A percentile compares a stretch with the other conserved stretches of the same genome.
These are phyloP conservation scores for Callipepla californica DNA, from an alignment of 2,113 vertebrate genomes.

Conservation along the genomic window DNA sequence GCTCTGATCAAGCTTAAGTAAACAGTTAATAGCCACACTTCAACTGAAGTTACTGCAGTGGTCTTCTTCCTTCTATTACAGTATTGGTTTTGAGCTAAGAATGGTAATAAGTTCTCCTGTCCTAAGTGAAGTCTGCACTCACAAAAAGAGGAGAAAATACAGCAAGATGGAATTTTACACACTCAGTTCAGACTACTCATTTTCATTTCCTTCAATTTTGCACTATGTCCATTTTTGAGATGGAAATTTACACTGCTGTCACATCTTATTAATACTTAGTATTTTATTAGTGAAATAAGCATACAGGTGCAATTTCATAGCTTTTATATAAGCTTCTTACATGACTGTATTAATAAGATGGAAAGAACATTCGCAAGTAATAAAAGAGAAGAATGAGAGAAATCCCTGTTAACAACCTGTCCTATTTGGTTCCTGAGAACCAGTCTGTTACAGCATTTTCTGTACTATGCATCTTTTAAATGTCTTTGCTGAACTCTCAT, in stretches of 20 bases:
- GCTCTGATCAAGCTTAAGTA: neutral
- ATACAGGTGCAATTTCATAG: neutral
- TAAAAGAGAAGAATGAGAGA: neutral
- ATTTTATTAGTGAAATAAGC: neutral
- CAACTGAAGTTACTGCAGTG: neutral
- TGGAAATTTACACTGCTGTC: neutral
- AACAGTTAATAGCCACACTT: neutral
- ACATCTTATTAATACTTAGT: neutral
- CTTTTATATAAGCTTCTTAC: neutral
- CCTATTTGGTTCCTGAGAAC: neutral
- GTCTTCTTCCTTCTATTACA: neutral
- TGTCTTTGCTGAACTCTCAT: neutral
- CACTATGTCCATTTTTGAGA: neutral
- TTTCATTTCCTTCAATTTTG: neutral
- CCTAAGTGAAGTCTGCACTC: neutral
- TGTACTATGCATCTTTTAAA: neutral
- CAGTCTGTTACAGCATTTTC: neutral
- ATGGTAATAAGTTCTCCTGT: neutral
- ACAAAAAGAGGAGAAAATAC: neutral
- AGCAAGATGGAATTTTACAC: neutral
- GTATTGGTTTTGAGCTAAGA: neutral
- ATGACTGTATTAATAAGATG: neutral
- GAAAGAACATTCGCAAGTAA: neutral
- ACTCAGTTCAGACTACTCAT: too few species aligned
- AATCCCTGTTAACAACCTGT: neutral